phyloP scores from a whole-genome alignment of 2,888 invertebrate genomes.

The Chrysolina haemoptera region DNA sequence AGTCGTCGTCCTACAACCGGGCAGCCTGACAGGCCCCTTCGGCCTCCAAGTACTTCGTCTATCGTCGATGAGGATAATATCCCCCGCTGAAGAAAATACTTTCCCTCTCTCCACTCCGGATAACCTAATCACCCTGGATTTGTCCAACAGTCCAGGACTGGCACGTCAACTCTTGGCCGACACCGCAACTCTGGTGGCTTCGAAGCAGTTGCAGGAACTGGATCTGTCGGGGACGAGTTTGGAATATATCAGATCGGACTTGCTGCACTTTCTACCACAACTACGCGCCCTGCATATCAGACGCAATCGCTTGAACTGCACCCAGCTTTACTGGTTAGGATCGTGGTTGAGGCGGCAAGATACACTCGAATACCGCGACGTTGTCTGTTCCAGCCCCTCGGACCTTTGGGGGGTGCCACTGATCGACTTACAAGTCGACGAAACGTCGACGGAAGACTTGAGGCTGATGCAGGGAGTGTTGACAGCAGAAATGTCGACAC shows the following conservation, averaged over 20 bases:
- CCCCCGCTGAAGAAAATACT: constrained; percentile 76
- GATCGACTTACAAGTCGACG: constrained; percentile 62
- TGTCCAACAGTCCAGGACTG: constrained; percentile 82
- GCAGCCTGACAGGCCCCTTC: constrained; percentile 78
- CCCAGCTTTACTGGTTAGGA: constrained; percentile 76
- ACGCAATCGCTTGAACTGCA: constrained; percentile 83
- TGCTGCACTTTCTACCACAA: constrained; percentile 80
- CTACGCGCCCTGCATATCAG: constrained; percentile 78
- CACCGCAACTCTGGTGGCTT: constrained; percentile 80
- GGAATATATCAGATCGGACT: constrained; percentile 77
- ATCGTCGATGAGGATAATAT: constrained; percentile 75
- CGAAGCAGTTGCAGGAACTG: constrained; percentile 79
- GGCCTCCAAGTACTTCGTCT: constrained; percentile 79
- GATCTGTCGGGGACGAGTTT: constrained; percentile 78
- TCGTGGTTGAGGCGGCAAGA: constrained; percentile 77
- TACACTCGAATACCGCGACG: constrained; percentile 65
- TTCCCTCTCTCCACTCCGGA: constrained; percentile 82
- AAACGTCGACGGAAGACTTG: background rate
- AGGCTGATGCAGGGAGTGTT: background rate
- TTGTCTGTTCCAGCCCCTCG: constrained; percentile 68
- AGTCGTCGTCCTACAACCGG: constrained; percentile 77
- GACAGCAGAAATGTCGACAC: background rate
- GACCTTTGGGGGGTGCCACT: constrained; percentile 65
- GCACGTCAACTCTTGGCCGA: constrained; percentile 80
- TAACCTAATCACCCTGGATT: constrained; percentile 81